Conservation (phyloP, 2,113 vertebrate genomes). For the Phaethornis superciliosus region DNA sequence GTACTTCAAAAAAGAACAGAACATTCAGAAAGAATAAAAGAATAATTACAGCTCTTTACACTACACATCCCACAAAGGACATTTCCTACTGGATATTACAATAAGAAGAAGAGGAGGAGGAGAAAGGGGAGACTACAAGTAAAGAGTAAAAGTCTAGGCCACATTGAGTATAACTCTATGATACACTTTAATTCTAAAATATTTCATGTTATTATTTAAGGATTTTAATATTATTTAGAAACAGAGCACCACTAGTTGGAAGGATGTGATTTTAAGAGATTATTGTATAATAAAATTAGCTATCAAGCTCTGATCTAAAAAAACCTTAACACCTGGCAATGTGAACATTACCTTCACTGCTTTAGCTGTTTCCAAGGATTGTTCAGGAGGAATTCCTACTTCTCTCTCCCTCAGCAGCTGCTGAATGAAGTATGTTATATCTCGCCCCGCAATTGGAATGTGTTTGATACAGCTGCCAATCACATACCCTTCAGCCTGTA, state of each 20-base stretch:
- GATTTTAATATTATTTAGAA: background rate
- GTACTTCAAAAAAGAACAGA: background rate
- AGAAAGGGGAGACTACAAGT: background rate
- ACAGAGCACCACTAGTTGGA: background rate
- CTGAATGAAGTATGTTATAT: slow-evolving; percentile 99
- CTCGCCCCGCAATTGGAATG: slow-evolving; percentile 97
- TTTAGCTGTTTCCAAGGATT: slow-evolving; percentile 98
- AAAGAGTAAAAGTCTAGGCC: background rate
- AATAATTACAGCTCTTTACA: slow-evolving; percentile 14
- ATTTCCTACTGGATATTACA: background rate
- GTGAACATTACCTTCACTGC: slow-evolving; percentile 88
- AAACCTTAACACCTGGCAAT: background rate
- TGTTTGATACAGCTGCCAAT: slow-evolving; percentile 99
- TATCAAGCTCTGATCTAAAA: background rate
- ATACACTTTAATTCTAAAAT: background rate
- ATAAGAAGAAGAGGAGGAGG: background rate
- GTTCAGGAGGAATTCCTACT: slow-evolving; percentile 97
- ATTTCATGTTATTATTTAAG: background rate
- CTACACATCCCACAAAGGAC: background rate
- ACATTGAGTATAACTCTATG: background rate
- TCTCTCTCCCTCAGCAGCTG: slow-evolving; percentile 94
- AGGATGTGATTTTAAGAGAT: background rate
- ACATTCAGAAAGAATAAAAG: background rate
- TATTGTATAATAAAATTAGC: background rate
- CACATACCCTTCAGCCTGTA: slow-evolving; percentile 95